Percentiles rank a stretch among this genome's conserved stretches.
phyloP scores from a whole-genome alignment of 2,888 invertebrate species.

The Kryphioiulus occultus region DNA sequence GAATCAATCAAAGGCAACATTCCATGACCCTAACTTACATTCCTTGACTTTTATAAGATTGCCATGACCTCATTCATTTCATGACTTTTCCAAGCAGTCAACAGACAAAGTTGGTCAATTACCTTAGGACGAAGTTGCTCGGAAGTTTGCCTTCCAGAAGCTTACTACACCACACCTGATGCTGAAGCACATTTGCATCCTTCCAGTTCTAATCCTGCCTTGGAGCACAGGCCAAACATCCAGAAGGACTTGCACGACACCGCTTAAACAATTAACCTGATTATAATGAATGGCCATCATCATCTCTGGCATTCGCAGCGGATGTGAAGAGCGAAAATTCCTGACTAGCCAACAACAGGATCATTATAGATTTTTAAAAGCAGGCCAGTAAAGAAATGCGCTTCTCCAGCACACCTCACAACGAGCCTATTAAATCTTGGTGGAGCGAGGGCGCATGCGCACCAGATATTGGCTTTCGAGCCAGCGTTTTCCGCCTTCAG shows the following conservation, averaged over 20 bases:
- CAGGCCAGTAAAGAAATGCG: neutral
- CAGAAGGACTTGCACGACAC: too few relatives aligned
- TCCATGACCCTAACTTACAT: too few relatives aligned
- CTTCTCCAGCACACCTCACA: neutral
- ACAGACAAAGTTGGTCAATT: neutral
- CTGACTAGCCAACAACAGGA: neutral
- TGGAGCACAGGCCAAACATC: too few relatives aligned
- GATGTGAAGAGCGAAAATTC: neutral
- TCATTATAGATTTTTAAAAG: conserved; percentile 9
- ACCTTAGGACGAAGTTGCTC: neutral
- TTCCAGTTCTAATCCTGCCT: neutral
- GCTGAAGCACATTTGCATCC: neutral
- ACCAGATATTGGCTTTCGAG: neutral
- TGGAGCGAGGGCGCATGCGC: neutral
- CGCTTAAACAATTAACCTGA: neutral
- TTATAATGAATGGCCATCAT: neutral
- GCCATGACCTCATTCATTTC: too few relatives aligned
- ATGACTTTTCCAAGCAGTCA: too few relatives aligned
- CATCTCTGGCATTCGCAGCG: neutral
- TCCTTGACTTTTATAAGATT: too few relatives aligned
- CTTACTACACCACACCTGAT: neutral
- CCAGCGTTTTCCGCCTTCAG: neutral
- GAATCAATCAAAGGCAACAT: too few relatives aligned
- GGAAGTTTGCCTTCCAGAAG: neutral
- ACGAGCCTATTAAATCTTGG: conserved; percentile 3